Base-by-base conservation (phyloP, 2,888 invertebrate species). In the Patella caerulea region DNA sequence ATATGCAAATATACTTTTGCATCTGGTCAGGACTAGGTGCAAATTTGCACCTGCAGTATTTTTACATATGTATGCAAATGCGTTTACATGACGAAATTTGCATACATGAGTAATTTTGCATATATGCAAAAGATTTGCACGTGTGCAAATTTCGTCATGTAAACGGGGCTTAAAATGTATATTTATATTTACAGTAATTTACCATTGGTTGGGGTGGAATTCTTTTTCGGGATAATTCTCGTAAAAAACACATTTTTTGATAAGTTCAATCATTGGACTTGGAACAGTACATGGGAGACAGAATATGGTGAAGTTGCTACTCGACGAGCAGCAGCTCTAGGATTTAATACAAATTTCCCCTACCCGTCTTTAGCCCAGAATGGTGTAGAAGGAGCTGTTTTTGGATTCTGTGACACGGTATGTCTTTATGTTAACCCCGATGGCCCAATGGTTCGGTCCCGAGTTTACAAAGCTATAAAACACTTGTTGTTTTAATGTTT, bases 391-490 rank as follows among this genome's bases (percentile, higher is more conserved):
- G 72, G 76, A 19, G 73, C 78, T 74, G 76, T 19, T n/a, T 81
- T 81, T 71, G 79, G 81, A 17, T 81, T 73, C 74, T 81, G 81
- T 54, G 81, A 81, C 34, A 72, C 59, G 55, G 81, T 81, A 55
- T 34, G 73, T 74, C 45, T 70, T 65, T 54, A 34, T 0, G 53
- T 53, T 17, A n/a, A 19, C n/a, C 19, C 0, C 29, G 12, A 19
- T 69, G 34, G 34, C 34, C 3, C 34, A 34, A 4, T 34, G 34
- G 3, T 4, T 4, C 3, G 34, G 34, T 34, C 3, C 2, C 0
- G 34, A 34, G 34, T 3, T 34, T 4, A 34, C 34, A 34, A 34
- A 34, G 34, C 3, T n/a, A n/a, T n/a, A n/a, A n/a, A n/a, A n/a
- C n/a, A n/a, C n/a, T n/a, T n/a, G n/a, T n/a, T n/a, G n/a, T n/a